A percentile compares a stretch with the other conserved stretches of the same genome.
phyloP scores from a whole-genome alignment of 2,888 invertebrate genomes.

The Tetramorium bicarinatum region DNA sequence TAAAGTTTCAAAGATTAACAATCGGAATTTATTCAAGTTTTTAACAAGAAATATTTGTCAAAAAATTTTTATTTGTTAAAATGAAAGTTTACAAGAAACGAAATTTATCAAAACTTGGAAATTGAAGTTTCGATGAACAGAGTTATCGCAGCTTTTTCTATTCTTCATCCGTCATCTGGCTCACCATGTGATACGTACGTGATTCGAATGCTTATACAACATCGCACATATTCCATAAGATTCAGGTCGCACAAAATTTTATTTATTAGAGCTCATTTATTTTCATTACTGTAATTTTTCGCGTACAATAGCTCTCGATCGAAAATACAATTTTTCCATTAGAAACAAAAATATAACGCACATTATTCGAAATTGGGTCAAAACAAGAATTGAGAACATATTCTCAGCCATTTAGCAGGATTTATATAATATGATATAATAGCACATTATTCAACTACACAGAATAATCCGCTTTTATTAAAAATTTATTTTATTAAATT shows the following conservation, averaged over 20 bases:
- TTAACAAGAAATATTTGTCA: background rate
- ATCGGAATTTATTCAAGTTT: constrained; percentile 3
- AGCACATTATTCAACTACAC: constrained; percentile 18
- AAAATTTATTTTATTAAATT: background rate
- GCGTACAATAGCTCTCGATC: constrained; percentile 37
- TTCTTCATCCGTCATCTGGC: constrained; percentile 58
- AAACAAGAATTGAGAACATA: constrained; percentile 4
- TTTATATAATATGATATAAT: constrained; percentile 26
- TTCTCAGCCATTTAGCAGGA: background rate
- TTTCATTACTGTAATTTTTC: constrained; percentile 47
- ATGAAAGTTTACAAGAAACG: constrained; percentile 21
- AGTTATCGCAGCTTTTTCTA: constrained; percentile 41
- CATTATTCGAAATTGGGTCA: constrained; percentile 18
- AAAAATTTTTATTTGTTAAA: constrained; percentile 7
- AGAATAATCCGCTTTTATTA: background rate
- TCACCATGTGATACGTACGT: constrained; percentile 59
- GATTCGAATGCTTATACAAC: constrained; percentile 40
- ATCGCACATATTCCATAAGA: constrained; percentile 41
- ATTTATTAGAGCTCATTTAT: constrained; percentile 75
- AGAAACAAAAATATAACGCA: constrained; percentile 7
- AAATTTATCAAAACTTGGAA: constrained; percentile 51
- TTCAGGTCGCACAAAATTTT: constrained; percentile 68
- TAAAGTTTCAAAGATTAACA: constrained; percentile 3
- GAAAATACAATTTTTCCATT: constrained; percentile 54
- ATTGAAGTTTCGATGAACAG: constrained; percentile 48